Evolutionary conservation across 2,797 vertebrate genomes (phyloP), one percentile per base, ranked within the genome.

Genomic region (Remorina albescens): DNA sequence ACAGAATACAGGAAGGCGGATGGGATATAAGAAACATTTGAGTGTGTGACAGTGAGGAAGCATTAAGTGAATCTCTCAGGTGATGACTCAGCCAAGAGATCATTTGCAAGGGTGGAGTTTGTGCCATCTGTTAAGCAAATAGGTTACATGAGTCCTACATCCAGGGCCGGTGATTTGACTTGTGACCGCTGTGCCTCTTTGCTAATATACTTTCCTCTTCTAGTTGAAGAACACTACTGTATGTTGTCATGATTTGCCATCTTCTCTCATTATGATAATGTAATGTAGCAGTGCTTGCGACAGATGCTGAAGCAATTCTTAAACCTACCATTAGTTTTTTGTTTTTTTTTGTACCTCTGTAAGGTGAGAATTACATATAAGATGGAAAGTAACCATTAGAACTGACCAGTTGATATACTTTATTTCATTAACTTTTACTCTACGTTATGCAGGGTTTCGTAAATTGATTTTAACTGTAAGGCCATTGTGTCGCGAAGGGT

Each of bases 201-300:
- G 59, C 54, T 10, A 18, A 59, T 25, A 54, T n/a, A 26, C 57
- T 4, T 25, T 51, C 49, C 21, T 50, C 46, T 61, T 57, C 37
- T 50, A 42, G 68, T 55, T 61, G 58, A n/a, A n/a, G n/a, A n/a
- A n/a, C 12, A 32, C 16, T 21, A 67, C 50, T 72, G 67, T 57
- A 47, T 51, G 18, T 49, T 66, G 37, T 57, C 36, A 65, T 55
- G 44, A 61, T 64, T 56, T 76, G 71, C 71, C 12, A 28, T 69
- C 74, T 41, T 13, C 19, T 32, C 47, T 34, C 36, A 47, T 58
- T 19, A 36, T 58, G 50, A 47, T 58, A 16, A 36, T 58, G 50
- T 61, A 10, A 65, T 37, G 32, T 28, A 26, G 46, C 2, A 28
- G 8, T 36, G 0, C 25, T 55, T 60, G 57, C 0, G 1, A 46